Percentiles rank a stretch among this genome's conserved stretches.
Evolutionary conservation across 2,888 invertebrate species (phyloP).

Genomic region (Luperina nickerlii): DNA sequence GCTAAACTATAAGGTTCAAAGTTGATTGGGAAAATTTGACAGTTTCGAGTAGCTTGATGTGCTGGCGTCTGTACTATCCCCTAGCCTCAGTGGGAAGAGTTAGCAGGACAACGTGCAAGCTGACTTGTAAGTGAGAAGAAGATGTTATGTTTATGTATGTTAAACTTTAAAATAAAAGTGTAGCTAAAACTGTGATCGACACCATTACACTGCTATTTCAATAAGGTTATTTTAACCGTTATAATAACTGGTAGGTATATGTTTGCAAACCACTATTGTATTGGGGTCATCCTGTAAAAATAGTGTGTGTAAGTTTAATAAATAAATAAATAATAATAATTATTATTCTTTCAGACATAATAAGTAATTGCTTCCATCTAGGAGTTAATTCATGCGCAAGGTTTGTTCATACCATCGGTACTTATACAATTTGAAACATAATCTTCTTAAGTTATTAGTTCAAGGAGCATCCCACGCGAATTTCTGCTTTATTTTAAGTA

Average conservation of each 20-base stretch:
- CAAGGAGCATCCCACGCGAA: conserved; percentile 37
- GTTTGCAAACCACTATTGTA: no score
- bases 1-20: no score
- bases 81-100: background rate
- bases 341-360: background rate
- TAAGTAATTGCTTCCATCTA: background rate
- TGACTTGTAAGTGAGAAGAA: background rate
- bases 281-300: no score
- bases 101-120: background rate
- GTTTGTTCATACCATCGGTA: background rate
- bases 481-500: conserved; percentile 24
- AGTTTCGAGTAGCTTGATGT: no score
- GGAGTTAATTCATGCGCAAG: background rate
- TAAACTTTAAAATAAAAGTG: background rate
- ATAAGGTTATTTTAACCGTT: background rate
- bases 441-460: conserved; percentile 34
- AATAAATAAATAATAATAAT: no score
- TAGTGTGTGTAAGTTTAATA: no score
- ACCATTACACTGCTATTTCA: background rate
- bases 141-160: background rate
- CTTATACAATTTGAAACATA: conserved; percentile 3
- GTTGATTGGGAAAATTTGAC: no score
- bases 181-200: background rate
- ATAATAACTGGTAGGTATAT: background rate
- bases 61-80: background rate